phyloP scores from a whole-genome alignment of 2,888 invertebrate genomes.

The Eurois occulta region DNA sequence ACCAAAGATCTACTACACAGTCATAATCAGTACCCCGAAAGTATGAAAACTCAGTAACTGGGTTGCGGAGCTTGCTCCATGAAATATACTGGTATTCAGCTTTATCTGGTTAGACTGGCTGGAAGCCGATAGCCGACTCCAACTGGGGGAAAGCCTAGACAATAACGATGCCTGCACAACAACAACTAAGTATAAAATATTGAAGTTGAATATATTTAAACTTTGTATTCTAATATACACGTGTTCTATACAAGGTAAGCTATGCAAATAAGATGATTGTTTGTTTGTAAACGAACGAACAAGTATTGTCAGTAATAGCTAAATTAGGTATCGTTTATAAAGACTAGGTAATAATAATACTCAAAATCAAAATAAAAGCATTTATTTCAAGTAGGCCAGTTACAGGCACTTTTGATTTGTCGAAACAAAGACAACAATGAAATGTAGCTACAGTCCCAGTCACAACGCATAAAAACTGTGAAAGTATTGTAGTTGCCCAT shows the following conservation, averaged over 20 bases:
- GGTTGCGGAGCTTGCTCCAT: not conserved
- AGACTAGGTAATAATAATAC: not conserved
- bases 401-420: too few species aligned
- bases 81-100: not conserved
- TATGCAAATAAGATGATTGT: slow-evolving; percentile 31
- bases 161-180: not conserved
- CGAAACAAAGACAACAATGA: too few species aligned
- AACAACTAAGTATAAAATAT: not conserved
- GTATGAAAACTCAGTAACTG: not conserved
- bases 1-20: not conserved
- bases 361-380: too few species aligned
- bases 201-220: slow-evolving; percentile 7
- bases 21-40: not conserved
- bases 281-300: not conserved
- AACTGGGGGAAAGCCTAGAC: not conserved
- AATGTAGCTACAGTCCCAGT: too few species aligned
- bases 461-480: too few species aligned
- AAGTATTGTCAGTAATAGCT: not conserved
- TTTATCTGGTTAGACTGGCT: not conserved
- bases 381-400: too few species aligned
- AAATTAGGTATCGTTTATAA: not conserved
- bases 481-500: too few species aligned
- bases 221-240: slow-evolving; percentile 16
- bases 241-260: slow-evolving; percentile 6
- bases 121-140: not conserved